phyloP scores from a whole-genome alignment of 2,888 invertebrate species.

The Dryadula phaetusa region DNA sequence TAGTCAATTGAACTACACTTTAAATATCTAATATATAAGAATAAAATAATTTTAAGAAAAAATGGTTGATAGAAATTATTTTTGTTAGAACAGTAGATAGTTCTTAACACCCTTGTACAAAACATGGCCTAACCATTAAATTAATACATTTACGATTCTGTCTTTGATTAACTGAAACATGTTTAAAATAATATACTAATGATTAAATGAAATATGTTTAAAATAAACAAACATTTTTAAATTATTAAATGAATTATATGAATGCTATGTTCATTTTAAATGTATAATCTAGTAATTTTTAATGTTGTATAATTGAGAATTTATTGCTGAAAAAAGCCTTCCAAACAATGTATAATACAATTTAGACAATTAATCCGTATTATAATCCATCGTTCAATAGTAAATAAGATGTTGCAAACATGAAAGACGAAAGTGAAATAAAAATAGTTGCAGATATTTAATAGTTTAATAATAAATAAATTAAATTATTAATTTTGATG shows the following conservation, averaged over 20 bases:
- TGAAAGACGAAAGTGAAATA: constrained; percentile 83
- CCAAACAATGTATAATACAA: constrained; percentile 16
- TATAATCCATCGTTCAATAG: constrained; percentile 37
- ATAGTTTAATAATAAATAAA: constrained; percentile 29
- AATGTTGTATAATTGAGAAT: background rate
- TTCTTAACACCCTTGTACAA: constrained; percentile 17
- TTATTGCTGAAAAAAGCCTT: constrained; percentile 5
- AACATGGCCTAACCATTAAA: constrained; percentile 18
- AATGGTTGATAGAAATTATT: constrained; percentile 2
- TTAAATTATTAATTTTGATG: constrained; percentile 28
- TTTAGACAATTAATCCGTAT: constrained; percentile 32
- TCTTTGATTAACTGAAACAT: background rate
- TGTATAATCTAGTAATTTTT: background rate
- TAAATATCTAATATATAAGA: constrained; percentile 17
- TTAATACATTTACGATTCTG: constrained; percentile 18
- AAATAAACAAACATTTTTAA: background rate
- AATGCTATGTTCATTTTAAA: background rate
- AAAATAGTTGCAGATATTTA: constrained; percentile 59
- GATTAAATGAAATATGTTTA: background rate
- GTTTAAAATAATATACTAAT: no score
- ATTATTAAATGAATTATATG: background rate
- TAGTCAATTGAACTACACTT: constrained; percentile 64
- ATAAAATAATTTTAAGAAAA: background rate
- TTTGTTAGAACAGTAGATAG: constrained; percentile 12
- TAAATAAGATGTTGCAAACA: constrained; percentile 52